Evolutionary conservation across 2,888 invertebrate genomes (phyloP).

Genomic region (Oligia fasciuncula): DNA sequence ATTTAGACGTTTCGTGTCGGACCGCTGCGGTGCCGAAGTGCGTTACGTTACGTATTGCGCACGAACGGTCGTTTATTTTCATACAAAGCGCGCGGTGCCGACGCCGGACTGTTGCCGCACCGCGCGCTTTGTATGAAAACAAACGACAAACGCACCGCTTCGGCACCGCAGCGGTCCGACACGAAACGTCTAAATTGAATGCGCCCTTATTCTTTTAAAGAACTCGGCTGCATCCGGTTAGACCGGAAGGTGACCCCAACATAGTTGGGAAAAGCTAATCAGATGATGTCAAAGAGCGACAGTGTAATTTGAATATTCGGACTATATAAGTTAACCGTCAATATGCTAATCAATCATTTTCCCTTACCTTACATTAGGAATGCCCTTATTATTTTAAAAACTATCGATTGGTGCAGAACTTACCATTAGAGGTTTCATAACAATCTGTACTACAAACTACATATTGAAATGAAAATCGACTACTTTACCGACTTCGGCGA

Average conservation of each 20-base stretch:
- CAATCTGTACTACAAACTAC: neutral
- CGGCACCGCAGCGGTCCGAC: too few species aligned
- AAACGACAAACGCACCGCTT: too few species aligned
- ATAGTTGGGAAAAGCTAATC: neutral
- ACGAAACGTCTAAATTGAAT: too few species aligned
- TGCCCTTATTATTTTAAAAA: neutral
- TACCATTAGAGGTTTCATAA: neutral
- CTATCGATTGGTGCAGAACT: neutral
- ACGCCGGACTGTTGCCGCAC: too few species aligned
- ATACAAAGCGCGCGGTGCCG: too few species aligned
- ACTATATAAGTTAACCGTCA: neutral
- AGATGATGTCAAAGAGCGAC: neutral
- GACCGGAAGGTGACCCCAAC: neutral
- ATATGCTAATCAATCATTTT: neutral
- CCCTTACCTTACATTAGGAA: neutral
- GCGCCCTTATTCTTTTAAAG: neutral
- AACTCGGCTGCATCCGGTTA: neutral
- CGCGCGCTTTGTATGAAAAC: too few species aligned
- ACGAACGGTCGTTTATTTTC: too few species aligned
- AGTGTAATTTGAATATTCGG: neutral
- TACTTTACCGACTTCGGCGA: neutral
- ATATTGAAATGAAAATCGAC: neutral
- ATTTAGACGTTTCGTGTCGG: too few species aligned
- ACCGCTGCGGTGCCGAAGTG: too few species aligned
- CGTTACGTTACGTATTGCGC: too few species aligned